phyloP scores from a whole-genome alignment of 2,888 invertebrate species.

The Trachelus tabidus region DNA sequence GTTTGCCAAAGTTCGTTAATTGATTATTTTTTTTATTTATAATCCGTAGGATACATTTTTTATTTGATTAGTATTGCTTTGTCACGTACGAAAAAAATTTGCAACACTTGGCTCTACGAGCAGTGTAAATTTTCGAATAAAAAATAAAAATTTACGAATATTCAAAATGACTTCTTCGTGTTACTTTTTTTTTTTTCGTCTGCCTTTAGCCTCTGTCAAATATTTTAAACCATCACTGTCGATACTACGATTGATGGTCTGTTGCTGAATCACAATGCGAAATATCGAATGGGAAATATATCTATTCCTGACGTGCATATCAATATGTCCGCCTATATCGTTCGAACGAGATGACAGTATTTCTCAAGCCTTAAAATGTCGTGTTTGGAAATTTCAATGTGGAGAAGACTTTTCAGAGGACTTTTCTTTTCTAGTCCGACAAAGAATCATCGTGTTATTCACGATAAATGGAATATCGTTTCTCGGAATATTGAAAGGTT shows the following conservation, averaged over 20 bases:
- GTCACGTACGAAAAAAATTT: background rate
- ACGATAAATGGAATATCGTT: background rate
- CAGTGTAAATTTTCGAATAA: background rate
- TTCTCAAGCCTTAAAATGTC: background rate
- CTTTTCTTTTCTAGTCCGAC: background rate
- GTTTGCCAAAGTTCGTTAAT: background rate
- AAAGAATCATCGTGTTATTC: background rate
- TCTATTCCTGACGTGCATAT: slow-evolving; percentile 1
- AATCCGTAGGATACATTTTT: background rate
- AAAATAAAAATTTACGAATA: background rate
- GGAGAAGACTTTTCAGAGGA: background rate
- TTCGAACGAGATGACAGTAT: background rate
- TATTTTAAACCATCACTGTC: background rate
- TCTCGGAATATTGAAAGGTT: background rate
- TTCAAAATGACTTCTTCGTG: background rate
- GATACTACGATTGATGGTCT: background rate
- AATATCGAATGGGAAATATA: slow-evolving; percentile 4
- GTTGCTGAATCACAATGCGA: background rate
- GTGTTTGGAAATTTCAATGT: background rate
- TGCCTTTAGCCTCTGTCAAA: background rate
- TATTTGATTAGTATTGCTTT: background rate
- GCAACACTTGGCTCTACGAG: background rate
- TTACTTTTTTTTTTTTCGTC: background rate
- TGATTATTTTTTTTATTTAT: background rate
- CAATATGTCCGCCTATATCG: background rate